Evolutionary conservation across 2,797 vertebrate genomes (phyloP), one percentile per base, ranked within the genome.

Genomic region (Coregonus sp.): DNA sequence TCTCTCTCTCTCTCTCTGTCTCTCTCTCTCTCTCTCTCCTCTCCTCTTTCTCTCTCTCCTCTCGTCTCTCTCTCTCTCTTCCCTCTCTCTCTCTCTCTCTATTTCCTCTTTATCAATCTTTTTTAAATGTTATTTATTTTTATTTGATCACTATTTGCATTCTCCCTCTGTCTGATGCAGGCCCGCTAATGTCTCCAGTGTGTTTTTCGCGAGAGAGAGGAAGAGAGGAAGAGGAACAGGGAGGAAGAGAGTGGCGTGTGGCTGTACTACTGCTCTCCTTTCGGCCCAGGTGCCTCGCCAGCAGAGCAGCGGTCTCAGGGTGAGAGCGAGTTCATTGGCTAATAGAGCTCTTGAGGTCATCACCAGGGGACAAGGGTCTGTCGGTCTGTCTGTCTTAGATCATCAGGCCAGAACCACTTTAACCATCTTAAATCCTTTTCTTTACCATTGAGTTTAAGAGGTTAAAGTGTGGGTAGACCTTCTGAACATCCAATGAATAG

Each of bases 301-400:
- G 70, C 74, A 74, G 72, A 75, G 76, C 69, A 56, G 29, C 78
- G 75, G 25, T 67, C 82, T 77, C 81, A 80, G 79, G 81, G 81
- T 90, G 85, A 89, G 52, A 35, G 77, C 74, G 73, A 84, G 87
- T 89, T 91, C 87, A 88, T 56, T 78, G 79, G 77, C 67, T 78
- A 73, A 86, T 81, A 69, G 50, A n/a, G 76, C 70, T 73, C 52
- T 84, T 51, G 65, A 76, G 78, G 65, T 78, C 75, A 80, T 80
- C 59, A 50, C 20, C 20, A 31, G 1, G 29, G 66, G 15, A 33
- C 66, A 33, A 18, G 14, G 33, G 0, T 15, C 66, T 68, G 4
- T 35, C 5, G 33, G 29, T 35, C 66, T 25, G 2, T 66, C 63
- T 54, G 52, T 54, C 14, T 18, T 54, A 47, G 2, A 47, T 47